Percentiles rank a stretch among this genome's conserved stretches.
phyloP scores from a whole-genome alignment of 2,888 invertebrate species.

The Limnephilus marmoratus region DNA sequence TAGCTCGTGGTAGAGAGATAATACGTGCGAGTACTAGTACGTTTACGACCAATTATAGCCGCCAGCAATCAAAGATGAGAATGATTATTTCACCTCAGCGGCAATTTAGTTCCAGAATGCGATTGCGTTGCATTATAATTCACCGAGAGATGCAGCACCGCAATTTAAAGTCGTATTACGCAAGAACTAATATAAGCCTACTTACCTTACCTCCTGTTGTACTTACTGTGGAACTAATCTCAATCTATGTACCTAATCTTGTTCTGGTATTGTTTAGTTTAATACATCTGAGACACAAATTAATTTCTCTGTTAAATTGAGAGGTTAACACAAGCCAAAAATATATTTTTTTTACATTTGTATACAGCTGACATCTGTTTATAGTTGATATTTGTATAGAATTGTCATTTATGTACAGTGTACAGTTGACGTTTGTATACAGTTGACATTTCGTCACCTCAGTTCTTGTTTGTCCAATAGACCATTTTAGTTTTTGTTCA shows the following conservation, averaged over 20 bases:
- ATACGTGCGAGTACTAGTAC: background rate
- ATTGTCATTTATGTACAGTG: no score
- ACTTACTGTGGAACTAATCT: background rate
- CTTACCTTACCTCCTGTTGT: background rate
- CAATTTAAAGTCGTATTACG: slow-evolving; percentile 5
- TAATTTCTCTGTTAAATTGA: background rate
- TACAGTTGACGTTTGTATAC: no score
- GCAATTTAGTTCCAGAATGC: slow-evolving; percentile 20
- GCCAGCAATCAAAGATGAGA: background rate
- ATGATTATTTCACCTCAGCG: slow-evolving; percentile 8
- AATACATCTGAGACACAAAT: background rate
- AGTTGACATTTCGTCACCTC: no score
- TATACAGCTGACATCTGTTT: no score
- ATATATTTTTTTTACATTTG: no score
- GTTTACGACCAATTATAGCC: background rate
- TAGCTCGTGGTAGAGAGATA: background rate
- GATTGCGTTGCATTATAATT: slow-evolving; percentile 16
- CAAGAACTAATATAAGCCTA: background rate
- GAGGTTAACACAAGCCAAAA: no score
- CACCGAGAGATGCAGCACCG: background rate
- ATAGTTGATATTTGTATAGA: no score
- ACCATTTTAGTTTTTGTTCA: no score
- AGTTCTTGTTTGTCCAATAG: no score
- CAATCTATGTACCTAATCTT: background rate
- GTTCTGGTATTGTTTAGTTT: background rate